phyloP scores from a whole-genome alignment of 1,140 invertebrate species.

The Trissolcus basalis region DNA sequence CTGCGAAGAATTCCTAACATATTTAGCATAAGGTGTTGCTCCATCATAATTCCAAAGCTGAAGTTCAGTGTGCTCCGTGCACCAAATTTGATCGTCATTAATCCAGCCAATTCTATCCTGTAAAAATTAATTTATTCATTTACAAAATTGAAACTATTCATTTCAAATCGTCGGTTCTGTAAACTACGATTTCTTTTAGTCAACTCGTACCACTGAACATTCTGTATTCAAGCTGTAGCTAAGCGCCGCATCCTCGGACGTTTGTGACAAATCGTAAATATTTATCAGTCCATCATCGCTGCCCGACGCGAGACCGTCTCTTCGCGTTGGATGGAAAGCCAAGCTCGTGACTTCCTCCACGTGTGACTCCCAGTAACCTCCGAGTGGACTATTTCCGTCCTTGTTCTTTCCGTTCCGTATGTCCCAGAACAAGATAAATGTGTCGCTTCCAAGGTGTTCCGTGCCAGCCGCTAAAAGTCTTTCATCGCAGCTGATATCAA shows the following conservation, averaged over 20 bases:
- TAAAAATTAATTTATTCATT: conserved; percentile 38
- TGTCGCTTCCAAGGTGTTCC: conserved; percentile 82
- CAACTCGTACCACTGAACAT: conserved; percentile 82
- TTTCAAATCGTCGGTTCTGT: too few relatives aligned
- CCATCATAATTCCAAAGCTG: conserved; percentile 83
- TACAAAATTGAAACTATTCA: too few relatives aligned
- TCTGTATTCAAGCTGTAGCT: conserved; percentile 88
- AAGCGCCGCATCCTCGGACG: conserved; percentile 88
- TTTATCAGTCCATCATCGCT: conserved; percentile 92
- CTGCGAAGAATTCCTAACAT: conserved; percentile 74
- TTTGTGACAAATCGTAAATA: conserved; percentile 86
- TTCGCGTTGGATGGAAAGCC: conserved; percentile 85
- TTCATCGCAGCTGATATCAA: conserved; percentile 86
- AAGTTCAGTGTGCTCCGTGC: conserved; percentile 83
- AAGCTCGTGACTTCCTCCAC: conserved; percentile 89
- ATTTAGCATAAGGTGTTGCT: conserved; percentile 78
- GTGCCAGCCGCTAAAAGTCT: conserved; percentile 86
- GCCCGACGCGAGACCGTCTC: conserved; percentile 83
- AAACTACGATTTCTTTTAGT: too few relatives aligned
- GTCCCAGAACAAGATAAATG: conserved; percentile 91
- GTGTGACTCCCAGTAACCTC: conserved; percentile 91
- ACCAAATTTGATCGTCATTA: conserved; percentile 77
- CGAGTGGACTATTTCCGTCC: conserved; percentile 79
- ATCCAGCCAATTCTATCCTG: conserved; percentile 74
- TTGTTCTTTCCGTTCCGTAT: conserved; percentile 75